Percentiles rank a stretch among this genome's conserved stretches.
phyloP scores from a whole-genome alignment of 2,113 vertebrate genomes.

The Hepsetus odoe region DNA sequence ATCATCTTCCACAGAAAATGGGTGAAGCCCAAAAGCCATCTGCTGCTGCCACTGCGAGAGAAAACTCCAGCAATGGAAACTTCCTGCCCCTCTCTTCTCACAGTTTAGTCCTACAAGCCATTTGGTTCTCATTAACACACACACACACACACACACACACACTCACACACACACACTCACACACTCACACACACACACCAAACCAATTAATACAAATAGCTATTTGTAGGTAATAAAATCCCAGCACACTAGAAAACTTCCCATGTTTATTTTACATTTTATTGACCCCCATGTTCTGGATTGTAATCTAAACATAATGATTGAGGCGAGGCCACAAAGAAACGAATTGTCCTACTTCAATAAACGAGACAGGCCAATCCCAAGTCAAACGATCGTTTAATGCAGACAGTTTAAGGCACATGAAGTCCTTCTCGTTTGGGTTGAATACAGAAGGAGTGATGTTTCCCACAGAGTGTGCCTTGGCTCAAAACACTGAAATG shows the following conservation, averaged over 20 bases:
- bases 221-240: neutral
- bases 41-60: slow-evolving; percentile 8
- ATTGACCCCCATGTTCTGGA: neutral
- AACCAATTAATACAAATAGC: slow-evolving; percentile 1
- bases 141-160: slow-evolving; percentile 17
- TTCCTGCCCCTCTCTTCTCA: slow-evolving; percentile 41
- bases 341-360: neutral
- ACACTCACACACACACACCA: neutral
- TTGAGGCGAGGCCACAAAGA: neutral
- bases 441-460: neutral
- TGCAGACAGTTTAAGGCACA: neutral
- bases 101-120: slow-evolving; percentile 30
- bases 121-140: neutral
- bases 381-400: neutral
- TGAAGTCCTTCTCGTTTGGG: neutral
- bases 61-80: slow-evolving; percentile 32
- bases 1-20: slow-evolving; percentile 31
- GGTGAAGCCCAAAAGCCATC: slow-evolving; percentile 23
- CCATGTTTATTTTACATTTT: slow-evolving; percentile 17
- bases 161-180: slow-evolving; percentile 6
- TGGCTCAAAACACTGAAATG: neutral
- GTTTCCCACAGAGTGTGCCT: neutral
- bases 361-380: neutral
- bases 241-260: neutral
- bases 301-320: slow-evolving; percentile 5